Base-by-base conservation (phyloP, 2,888 invertebrate species). In the Cataglyphis altisquamis region DNA sequence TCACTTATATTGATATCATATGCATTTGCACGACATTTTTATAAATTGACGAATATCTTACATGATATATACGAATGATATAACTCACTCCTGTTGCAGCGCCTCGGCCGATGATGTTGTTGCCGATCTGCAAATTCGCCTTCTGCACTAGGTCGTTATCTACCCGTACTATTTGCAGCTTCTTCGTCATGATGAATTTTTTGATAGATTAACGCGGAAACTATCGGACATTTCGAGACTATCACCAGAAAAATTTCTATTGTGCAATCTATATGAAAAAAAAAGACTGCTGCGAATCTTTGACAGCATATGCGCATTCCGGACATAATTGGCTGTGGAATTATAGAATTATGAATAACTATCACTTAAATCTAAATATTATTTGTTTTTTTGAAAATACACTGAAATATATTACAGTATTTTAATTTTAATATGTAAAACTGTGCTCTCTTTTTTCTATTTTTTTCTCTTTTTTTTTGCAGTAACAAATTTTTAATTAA, bases 111-210 rank as follows among this genome's bases (percentile, higher is more conserved):
- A 93, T 91, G 21, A 91, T 80, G 81, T 93, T 93, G 5, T 89
- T 85, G 21, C 93, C 93, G 74, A 91, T 81, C 66, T 89, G 77
- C 70, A 93, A 89, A 77, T 91, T 86, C 5, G 89, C 75, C 73
- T 88, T 93, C 80, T 90, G 82, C 41, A 92, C 91, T 4, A 78
- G 45, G n/a, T 91, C 89, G 52, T 91, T 88, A 68, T 92, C 90
- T 15, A 93, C 86, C 9, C 90, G 85, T 64, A 93, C 87, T 67
- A 93, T 89, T 89, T 92, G 91, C 52, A 92, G 87, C 81, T 89
- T 92, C 63, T 87, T 89, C 87, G 89, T 86, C 89, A 86, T 90
- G 72, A 62, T 83, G 12, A 72, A 60, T 45, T 60, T 72, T 36
- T 9, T 6, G 3, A 8, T n/a, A 29, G 18, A 18, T 60, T 36